Conservation (phyloP, 2,797 vertebrate species). For the Silurus aristotelis region DNA sequence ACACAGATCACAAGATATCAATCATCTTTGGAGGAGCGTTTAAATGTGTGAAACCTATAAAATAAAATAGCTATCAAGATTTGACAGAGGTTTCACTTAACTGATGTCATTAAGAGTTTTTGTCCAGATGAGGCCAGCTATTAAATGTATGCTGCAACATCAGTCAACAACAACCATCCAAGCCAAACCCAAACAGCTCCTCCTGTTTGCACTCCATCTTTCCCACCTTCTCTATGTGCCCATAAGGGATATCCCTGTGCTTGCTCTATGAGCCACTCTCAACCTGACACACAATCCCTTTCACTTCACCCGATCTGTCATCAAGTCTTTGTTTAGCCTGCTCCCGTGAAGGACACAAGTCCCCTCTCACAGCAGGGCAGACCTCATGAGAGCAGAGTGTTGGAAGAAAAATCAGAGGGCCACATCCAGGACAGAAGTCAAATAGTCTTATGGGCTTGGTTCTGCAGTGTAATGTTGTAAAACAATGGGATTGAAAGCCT, state of each 20-base stretch:
- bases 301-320: conserved; percentile 76
- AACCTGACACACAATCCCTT: conserved; percentile 70
- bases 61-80: not conserved
- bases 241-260: conserved; percentile 58
- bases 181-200: conserved; percentile 54
- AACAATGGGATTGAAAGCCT: conserved; percentile 63
- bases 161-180: conserved; percentile 40
- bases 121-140: not conserved
- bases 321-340: conserved; percentile 71
- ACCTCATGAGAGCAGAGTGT: conserved; percentile 65
- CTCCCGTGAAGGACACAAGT: conserved; percentile 57
- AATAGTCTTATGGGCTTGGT: conserved; percentile 76
- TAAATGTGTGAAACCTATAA: not conserved
- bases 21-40: not conserved
- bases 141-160: conserved; percentile 23
- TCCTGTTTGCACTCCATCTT: conserved; percentile 50
- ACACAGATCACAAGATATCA: not conserved
- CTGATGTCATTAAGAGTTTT: conserved; percentile 11
- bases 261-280: conserved; percentile 68
- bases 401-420: conserved; percentile 73
- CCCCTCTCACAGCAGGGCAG: conserved; percentile 63
- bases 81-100: conserved; percentile 15
- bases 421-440: conserved; percentile 78
- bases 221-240: conserved; percentile 39
- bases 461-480: conserved; percentile 69